A percentile compares a stretch with the other conserved stretches of the same genome.
Evolutionary conservation across 2,888 invertebrate genomes (phyloP).

Genomic region (Drosophila anceps): DNA sequence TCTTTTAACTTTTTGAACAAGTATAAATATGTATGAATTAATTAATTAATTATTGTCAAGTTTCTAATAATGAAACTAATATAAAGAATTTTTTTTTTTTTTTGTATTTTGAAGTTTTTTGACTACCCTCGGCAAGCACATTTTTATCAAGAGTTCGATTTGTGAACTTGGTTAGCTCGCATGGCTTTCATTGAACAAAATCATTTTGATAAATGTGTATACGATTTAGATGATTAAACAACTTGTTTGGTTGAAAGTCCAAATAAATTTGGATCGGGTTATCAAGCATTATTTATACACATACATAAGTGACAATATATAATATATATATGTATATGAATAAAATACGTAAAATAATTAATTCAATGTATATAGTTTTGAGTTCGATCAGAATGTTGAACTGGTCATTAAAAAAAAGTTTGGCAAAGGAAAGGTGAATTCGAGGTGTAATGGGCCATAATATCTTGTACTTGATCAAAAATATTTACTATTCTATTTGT

Average conservation of each 20-base stretch:
- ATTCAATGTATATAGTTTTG: too few relatives aligned
- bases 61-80: not conserved
- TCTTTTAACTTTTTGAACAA: too few relatives aligned
- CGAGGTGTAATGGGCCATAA: too few relatives aligned
- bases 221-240: not conserved
- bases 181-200: slow-evolving; percentile 4
- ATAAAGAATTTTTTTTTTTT: not conserved
- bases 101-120: not conserved
- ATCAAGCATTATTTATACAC: not conserved
- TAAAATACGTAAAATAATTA: too few relatives aligned
- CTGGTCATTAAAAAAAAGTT: too few relatives aligned
- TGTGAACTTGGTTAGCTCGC: not conserved
- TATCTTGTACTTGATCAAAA: not conserved
- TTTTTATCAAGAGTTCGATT: not conserved
- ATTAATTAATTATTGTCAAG: too few relatives aligned
- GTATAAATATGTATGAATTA: too few relatives aligned
- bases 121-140: not conserved
- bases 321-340: not conserved
- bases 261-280: not conserved
- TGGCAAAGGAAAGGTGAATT: too few relatives aligned
- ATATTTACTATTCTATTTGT: not conserved
- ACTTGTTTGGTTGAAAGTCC: not conserved
- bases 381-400: too few relatives aligned
- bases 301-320: too few relatives aligned
- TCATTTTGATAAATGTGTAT: not conserved